Evolutionary conservation across 1,140 invertebrate genomes (phyloP), one percentile per base, ranked within the genome.

Genomic region (Sipha flava): DNA sequence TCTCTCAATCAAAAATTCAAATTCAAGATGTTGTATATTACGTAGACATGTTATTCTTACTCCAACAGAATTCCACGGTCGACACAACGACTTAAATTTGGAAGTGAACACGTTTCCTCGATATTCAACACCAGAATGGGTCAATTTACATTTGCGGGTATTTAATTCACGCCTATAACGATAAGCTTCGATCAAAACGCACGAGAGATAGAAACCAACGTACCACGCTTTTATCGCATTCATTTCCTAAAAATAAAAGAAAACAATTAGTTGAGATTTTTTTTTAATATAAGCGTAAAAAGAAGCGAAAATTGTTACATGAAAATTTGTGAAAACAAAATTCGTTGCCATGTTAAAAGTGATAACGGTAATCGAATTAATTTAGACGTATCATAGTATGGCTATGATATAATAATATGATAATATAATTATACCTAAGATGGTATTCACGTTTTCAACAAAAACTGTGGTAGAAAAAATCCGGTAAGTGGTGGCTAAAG

Each of bases 121-220:
- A 7, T 54, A 80, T 40, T 80, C 79, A 45, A 57, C 26, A 7
- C 64, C 62, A n/a, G 62, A 40, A 57, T 68, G 62, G 3, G 64
- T 49, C 18, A 68, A 21, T 40, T 73, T 73, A 68, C 66, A 68
- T 31, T 73, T 57, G 14, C 49, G 47, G 14, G 45, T 16, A 6
- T 80, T 31, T 26, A 59, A 0, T n/a, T 47, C 43, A 3, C 18
- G 1, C 10, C 18, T 31, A 3, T 14, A 14, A 37, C 21, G 40
- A 66, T 10, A 6, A 45, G 43, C 16, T 18, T 10, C 23, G 16
- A 18, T 47, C 26, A 26, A 18, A 47, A 29, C 5, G 6, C 3
- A 47, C 14, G 14, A 10, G 14, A 47, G n/a, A 6, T 31, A 5
- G 2, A 59, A 29, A n/a, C 23, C 6, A 2, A 70, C 18, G 16